Conservation (phyloP, 1,140 invertebrate genomes). For the Drosophila nebulosa region DNA sequence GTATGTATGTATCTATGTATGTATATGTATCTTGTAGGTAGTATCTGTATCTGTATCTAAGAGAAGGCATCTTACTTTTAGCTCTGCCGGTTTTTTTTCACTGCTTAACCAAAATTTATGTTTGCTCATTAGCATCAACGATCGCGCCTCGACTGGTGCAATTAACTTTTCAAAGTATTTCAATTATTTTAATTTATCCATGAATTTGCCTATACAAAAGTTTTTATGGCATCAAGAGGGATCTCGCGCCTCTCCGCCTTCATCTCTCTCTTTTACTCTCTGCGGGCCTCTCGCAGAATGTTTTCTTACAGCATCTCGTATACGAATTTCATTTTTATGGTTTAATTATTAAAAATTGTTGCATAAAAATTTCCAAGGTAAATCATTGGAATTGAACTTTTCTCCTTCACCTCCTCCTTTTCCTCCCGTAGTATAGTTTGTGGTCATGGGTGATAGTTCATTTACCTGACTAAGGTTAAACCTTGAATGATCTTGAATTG, state of each 20-base stretch:
- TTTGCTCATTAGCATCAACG: slow-evolving; percentile 75
- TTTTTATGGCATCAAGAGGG: slow-evolving; percentile 46
- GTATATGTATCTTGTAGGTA: background rate
- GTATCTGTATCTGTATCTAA: slow-evolving; percentile 7
- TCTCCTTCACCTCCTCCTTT: background rate
- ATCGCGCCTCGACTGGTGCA: slow-evolving; percentile 58
- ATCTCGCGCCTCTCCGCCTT: background rate
- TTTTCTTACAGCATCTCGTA: slow-evolving; percentile 1
- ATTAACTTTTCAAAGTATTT: slow-evolving; percentile 74
- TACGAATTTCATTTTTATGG: slow-evolving; percentile 55
- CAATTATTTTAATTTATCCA: slow-evolving; percentile 78
- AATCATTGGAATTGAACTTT: slow-evolving; percentile 21
- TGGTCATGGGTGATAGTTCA: slow-evolving; percentile 65
- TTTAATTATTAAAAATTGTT: slow-evolving; percentile 60
- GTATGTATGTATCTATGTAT: slow-evolving; percentile 13
- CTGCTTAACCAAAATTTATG: slow-evolving; percentile 53
- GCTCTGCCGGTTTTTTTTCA: slow-evolving; percentile 32
- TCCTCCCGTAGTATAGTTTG: slow-evolving; percentile 44
- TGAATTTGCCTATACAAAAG: slow-evolving; percentile 59
- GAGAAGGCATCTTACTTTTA: background rate
- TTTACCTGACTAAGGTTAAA: slow-evolving; percentile 48
- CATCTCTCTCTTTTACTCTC: background rate
- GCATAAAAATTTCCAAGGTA: slow-evolving; percentile 62
- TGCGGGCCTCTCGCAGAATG: background rate
- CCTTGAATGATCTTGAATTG: slow-evolving; percentile 35